Evolutionary conservation across 2,888 invertebrate species (phyloP).

Genomic region (Drosophila demipolita): DNA sequence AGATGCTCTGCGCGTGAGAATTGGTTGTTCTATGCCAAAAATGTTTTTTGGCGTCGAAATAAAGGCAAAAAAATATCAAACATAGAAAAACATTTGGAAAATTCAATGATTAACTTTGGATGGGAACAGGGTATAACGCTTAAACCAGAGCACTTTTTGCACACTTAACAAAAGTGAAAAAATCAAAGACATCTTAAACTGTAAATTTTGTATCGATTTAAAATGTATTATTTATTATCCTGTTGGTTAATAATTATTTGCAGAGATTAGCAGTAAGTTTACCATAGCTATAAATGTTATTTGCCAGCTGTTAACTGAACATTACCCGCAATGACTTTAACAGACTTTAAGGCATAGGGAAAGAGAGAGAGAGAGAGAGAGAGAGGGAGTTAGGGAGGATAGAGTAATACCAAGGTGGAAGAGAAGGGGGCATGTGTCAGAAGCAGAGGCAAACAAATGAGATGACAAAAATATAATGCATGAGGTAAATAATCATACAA

Average conservation of each 20-base stretch:
- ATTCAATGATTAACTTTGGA: background rate
- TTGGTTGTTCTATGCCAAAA: too few species aligned
- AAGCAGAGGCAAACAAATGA: conserved; percentile 38
- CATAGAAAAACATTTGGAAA: background rate
- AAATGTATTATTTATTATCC: background rate
- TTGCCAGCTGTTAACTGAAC: background rate
- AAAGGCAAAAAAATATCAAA: background rate
- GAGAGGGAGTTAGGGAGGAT: background rate
- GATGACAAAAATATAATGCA: conserved; percentile 35
- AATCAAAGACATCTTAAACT: background rate
- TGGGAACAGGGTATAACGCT: background rate
- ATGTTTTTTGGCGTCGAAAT: background rate
- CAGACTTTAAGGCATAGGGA: background rate
- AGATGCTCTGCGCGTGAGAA: too few species aligned
- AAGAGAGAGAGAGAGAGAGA: background rate
- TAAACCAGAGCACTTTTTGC: background rate
- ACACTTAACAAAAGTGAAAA: background rate
- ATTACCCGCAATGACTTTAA: background rate
- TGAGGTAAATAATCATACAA: conserved; percentile 47
- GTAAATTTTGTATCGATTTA: background rate
- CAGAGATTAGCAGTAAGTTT: background rate
- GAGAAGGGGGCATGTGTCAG: conserved; percentile 13
- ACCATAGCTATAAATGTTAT: background rate
- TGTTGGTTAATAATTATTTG: background rate
- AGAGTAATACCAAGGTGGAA: background rate